Evolutionary conservation across 2,113 vertebrate species (phyloP).

Genomic region (Peromyscus californicus): DNA sequence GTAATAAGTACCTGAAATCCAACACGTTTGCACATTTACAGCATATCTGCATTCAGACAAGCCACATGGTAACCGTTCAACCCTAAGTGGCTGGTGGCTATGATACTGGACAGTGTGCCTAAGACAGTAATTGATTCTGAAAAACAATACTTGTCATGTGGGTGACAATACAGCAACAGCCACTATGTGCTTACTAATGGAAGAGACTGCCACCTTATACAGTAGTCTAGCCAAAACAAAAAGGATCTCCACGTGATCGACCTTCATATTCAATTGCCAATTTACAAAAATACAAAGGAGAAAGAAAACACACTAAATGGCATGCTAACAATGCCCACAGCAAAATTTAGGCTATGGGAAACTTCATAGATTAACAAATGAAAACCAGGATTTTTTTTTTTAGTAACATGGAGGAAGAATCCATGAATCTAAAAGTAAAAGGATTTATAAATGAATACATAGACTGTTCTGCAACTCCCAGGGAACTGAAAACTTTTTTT

Average conservation of each 20-base stretch:
- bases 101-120: not conserved
- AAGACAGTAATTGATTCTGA: not conserved
- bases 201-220: constrained; percentile 25
- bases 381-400: not conserved
- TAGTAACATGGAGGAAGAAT: constrained; percentile 27
- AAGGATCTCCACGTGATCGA: not conserved
- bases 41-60: constrained; percentile 51
- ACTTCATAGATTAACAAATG: constrained; percentile 23
- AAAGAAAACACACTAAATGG: not conserved
- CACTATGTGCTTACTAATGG: not conserved
- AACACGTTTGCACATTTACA: constrained; percentile 57
- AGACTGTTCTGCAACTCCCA: constrained; percentile 27
- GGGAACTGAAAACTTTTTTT: not conserved
- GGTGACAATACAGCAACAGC: constrained; percentile 13
- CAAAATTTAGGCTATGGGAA: constrained; percentile 23
- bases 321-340: constrained; percentile 33
- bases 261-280: not conserved
- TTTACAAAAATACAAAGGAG: constrained; percentile 29
- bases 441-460: not conserved
- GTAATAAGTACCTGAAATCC: constrained; percentile 51
- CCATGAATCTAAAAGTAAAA: constrained; percentile 43
- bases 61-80: constrained; percentile 39
- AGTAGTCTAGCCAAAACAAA: constrained; percentile 1
- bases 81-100: not conserved
- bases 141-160: constrained; percentile 28